A percentile compares a stretch with the other conserved stretches of the same genome.
Conservation (phyloP, 2,113 vertebrate species). For the Pagrus major region DNA sequence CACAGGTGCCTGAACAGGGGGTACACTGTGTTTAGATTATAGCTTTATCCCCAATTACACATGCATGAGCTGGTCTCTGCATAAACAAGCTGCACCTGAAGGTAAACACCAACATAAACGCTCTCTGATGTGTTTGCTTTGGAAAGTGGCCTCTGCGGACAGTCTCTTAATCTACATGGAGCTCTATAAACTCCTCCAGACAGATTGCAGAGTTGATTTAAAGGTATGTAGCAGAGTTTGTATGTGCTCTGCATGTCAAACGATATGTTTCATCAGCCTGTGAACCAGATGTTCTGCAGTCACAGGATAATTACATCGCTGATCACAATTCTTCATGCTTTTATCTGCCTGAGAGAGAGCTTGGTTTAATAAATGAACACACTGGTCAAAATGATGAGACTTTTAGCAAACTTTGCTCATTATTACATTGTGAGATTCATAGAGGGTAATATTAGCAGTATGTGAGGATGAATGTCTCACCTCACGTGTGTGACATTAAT, state of each 20-base stretch:
- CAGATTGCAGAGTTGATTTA: background rate
- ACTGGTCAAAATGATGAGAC: background rate
- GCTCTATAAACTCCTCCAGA: background rate
- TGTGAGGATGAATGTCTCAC: background rate
- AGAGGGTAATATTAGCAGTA: background rate
- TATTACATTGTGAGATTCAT: background rate
- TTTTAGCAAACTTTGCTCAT: background rate
- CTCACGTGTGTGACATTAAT: background rate
- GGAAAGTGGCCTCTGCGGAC: background rate
- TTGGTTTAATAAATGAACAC: conserved; percentile 12
- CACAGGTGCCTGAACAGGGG: background rate
- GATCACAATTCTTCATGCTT: background rate
- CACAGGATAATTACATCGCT: background rate
- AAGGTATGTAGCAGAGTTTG: background rate
- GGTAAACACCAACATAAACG: background rate
- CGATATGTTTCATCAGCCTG: conserved; percentile 1
- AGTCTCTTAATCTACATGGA: background rate
- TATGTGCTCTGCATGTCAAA: conserved; percentile 16
- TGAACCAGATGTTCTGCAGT: background rate
- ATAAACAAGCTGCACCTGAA: background rate
- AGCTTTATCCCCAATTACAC: background rate
- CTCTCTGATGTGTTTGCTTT: background rate
- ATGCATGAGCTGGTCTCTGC: background rate
- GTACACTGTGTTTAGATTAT: background rate
- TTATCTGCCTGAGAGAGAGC: background rate